Evolutionary conservation across 2,113 vertebrate species (phyloP).

Genomic region (Cephalopholis sonnerati): DNA sequence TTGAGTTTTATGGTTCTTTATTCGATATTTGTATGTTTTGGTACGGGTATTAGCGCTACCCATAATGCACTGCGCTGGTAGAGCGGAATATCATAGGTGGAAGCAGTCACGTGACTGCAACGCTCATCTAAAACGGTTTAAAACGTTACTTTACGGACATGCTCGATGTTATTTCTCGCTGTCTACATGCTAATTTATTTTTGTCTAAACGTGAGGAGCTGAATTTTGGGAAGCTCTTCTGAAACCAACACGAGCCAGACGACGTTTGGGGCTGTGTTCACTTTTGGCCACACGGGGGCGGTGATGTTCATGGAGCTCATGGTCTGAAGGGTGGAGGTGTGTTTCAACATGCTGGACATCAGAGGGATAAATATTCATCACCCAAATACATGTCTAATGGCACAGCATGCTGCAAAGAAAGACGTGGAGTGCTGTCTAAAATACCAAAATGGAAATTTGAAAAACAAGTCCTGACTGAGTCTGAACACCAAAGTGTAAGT

Average conservation of each 20-base stretch:
- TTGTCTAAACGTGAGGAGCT: neutral
- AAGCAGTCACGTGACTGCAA: constrained; percentile 6
- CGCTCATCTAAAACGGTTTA: neutral
- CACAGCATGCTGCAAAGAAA: too few relatives aligned
- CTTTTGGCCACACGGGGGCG: constrained; percentile 59
- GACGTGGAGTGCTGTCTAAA: too few relatives aligned
- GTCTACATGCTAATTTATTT: too few relatives aligned
- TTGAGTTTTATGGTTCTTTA: neutral
- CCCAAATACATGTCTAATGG: too few relatives aligned
- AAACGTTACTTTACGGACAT: neutral
- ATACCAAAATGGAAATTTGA: too few relatives aligned
- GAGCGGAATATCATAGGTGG: constrained; percentile 18
- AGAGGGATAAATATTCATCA: too few relatives aligned
- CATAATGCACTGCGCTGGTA: constrained; percentile 42
- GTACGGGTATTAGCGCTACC: neutral
- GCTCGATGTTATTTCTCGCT: rapidly evolving
- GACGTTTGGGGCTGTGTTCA: neutral
- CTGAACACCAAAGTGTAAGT: neutral
- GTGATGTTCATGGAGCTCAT: neutral
- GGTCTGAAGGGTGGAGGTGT: neutral
- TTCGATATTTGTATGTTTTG: neutral
- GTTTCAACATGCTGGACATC: too few relatives aligned
- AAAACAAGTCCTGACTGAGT: neutral
- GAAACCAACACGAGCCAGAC: neutral
- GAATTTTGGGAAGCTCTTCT: neutral